Evolutionary conservation across 1,140 invertebrate genomes (phyloP).

Genomic region (Steinernema feltiae): DNA sequence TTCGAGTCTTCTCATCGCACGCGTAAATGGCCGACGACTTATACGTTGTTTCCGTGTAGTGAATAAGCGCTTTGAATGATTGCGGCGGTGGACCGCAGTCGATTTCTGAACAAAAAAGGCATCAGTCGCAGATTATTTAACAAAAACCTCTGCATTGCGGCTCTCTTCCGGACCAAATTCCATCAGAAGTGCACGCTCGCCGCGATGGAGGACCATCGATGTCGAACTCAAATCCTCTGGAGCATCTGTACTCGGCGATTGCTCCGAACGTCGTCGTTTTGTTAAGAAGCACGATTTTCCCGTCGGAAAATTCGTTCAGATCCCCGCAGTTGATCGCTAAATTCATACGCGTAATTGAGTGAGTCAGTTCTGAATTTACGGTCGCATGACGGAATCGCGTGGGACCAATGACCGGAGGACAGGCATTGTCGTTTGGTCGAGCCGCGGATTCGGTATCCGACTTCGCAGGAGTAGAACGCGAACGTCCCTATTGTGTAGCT

Average conservation of each 20-base stretch:
- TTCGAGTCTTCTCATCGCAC: slow-evolving; percentile 82
- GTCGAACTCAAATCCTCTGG: slow-evolving; percentile 6
- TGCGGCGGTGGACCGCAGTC: slow-evolving; percentile 38
- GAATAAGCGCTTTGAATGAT: slow-evolving; percentile 36
- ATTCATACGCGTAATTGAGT: too few species aligned
- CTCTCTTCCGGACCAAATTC: slow-evolving; percentile 16
- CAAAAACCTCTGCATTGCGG: slow-evolving; percentile 15
- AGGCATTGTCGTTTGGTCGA: slow-evolving; percentile 27
- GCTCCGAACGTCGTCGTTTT: slow-evolving; percentile 20
- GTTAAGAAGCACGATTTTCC: slow-evolving; percentile 29
- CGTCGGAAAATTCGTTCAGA: slow-evolving; percentile 19
- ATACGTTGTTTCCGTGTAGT: slow-evolving; percentile 22
- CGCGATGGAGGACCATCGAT: neutral
- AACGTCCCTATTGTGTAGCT: slow-evolving; percentile 39
- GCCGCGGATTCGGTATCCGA: slow-evolving; percentile 32
- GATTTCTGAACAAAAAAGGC: slow-evolving; percentile 20
- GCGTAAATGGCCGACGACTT: slow-evolving; percentile 69
- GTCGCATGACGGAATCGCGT: slow-evolving; percentile 28
- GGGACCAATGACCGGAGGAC: slow-evolving; percentile 31
- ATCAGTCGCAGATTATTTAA: neutral
- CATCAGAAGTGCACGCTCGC: neutral
- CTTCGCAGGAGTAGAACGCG: slow-evolving; percentile 40
- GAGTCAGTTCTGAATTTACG: slow-evolving; percentile 23
- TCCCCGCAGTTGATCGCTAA: slow-evolving; percentile 31
- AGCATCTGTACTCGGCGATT: neutral